phyloP scores from a whole-genome alignment of 2,797 vertebrate genomes.

The Chelonia mydas region DNA sequence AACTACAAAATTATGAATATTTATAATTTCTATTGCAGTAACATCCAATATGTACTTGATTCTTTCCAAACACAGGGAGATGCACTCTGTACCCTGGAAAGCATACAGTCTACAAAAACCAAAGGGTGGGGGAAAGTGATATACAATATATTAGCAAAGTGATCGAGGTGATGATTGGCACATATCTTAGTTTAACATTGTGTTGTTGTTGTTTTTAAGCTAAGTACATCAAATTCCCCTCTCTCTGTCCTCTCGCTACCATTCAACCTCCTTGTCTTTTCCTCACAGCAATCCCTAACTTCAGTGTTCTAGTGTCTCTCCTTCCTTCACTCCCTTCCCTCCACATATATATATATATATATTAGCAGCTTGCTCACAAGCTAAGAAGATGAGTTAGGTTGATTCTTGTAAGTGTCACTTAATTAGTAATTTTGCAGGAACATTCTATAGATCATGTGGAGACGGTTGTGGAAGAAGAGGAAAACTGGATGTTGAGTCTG shows the following conservation, averaged over 20 bases:
- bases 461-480: background rate
- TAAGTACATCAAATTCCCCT: background rate
- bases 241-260: accelerated
- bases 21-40: background rate
- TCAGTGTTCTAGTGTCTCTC: background rate
- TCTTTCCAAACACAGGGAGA: background rate
- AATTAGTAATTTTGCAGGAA: background rate
- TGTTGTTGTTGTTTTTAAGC: background rate
- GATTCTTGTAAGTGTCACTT: background rate
- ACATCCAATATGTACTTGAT: background rate
- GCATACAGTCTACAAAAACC: background rate
- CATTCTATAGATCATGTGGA: background rate
- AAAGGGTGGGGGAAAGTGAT: background rate
- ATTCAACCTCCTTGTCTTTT: background rate
- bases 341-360: background rate
- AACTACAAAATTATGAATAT: background rate
- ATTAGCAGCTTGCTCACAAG: background rate
- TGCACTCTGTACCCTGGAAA: background rate
- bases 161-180: background rate
- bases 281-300: accelerated
- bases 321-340: background rate
- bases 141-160: background rate
- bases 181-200: background rate
- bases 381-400: background rate
- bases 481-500: background rate